These are phyloP conservation scores for Megaceryle maxima DNA, from an alignment of 2,113 vertebrate species.

Conservation along the genomic window DNA sequence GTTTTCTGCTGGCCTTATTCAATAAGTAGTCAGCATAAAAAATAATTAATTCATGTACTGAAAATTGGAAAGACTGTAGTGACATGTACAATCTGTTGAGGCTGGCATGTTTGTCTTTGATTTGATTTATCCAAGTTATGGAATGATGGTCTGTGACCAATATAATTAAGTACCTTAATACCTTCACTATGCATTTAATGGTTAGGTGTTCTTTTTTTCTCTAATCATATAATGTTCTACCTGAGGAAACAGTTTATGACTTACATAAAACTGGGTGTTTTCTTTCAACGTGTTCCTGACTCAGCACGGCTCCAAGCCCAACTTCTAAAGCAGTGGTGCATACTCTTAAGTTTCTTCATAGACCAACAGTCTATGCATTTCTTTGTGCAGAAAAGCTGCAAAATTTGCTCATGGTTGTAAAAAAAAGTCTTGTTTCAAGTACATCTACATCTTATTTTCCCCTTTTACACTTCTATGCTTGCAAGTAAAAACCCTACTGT, in stretches of 20 bases:
- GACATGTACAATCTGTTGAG: conserved; percentile 55
- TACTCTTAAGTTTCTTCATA: conserved; percentile 27
- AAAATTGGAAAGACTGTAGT: conserved; percentile 48
- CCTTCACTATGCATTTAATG: conserved; percentile 62
- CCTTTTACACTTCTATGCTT: background rate
- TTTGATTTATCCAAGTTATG: conserved; percentile 40
- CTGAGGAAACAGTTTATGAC: conserved; percentile 68
- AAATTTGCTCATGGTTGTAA: background rate
- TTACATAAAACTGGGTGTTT: conserved; percentile 72
- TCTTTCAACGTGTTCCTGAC: conserved; percentile 64
- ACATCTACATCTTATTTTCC: background rate
- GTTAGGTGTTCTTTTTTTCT: conserved; percentile 51
- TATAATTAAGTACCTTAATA: conserved; percentile 68
- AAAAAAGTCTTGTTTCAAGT: background rate
- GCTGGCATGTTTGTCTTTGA: conserved; percentile 52
- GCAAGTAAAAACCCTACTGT: background rate
- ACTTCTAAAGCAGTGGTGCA: background rate
- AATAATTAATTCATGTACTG: conserved; percentile 32
- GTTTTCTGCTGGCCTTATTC: background rate
- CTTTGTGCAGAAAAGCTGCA: background rate
- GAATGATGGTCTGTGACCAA: conserved; percentile 58
- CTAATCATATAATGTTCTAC: conserved; percentile 67
- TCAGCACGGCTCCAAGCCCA: conserved; percentile 58
- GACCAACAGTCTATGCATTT: background rate
- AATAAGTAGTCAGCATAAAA: conserved; percentile 43